Conservation (phyloP, 1,140 invertebrate genomes). For the Drosophila prosaltans region DNA sequence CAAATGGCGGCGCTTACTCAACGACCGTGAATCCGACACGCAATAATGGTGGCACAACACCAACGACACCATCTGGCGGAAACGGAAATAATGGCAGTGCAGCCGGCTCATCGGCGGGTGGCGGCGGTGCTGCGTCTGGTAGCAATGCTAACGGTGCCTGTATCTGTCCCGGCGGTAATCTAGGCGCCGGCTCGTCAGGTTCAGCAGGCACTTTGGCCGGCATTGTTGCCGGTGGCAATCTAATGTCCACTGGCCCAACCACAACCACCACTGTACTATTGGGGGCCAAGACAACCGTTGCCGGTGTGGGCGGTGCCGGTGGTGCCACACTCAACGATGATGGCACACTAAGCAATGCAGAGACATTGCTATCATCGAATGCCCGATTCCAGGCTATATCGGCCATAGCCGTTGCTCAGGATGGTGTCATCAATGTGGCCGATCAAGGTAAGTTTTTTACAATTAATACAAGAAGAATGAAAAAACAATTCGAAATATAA, state of each 20-base stretch:
- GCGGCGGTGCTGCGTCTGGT: conserved; percentile 24
- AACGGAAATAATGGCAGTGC: conserved; percentile 70
- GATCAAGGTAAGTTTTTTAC: conserved; percentile 90
- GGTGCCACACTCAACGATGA: conserved; percentile 84
- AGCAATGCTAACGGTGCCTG: conserved; percentile 38
- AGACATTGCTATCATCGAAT: conserved; percentile 94
- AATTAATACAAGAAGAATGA: no score
- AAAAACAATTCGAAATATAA: no score
- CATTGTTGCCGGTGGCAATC: conserved; percentile 71
- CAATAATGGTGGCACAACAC: conserved; percentile 80
- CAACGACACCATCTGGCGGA: conserved; percentile 75
- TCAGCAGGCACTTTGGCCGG: conserved; percentile 62
- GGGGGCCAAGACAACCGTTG: conserved; percentile 72
- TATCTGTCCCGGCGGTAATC: conserved; percentile 55
- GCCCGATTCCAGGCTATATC: conserved; percentile 95
- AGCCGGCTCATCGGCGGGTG: conserved; percentile 31
- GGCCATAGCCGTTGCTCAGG: conserved; percentile 95
- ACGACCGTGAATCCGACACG: conserved; percentile 82
- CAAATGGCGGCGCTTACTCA: conserved; percentile 67
- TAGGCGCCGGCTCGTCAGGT: conserved; percentile 27
- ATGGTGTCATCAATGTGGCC: conserved; percentile 96
- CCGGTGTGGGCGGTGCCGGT: conserved; percentile 47
- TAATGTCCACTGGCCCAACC: conserved; percentile 82
- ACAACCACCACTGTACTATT: conserved; percentile 78
- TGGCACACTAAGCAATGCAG: conserved; percentile 89